phyloP scores from a whole-genome alignment of 1,140 invertebrate species.

The Rhizoglyphus robini region DNA sequence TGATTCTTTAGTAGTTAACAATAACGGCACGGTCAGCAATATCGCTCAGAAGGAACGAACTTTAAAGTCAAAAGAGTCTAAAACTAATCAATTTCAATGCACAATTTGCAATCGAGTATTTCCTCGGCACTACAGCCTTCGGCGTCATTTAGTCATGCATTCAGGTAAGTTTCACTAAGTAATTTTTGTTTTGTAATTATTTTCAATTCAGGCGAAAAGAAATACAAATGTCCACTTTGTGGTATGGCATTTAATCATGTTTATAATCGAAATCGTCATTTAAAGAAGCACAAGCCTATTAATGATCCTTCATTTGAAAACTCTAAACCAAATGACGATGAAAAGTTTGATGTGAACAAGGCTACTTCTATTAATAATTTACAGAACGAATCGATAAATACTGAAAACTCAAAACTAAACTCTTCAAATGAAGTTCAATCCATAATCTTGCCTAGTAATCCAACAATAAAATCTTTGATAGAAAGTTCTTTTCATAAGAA shows the following conservation, averaged over 20 bases:
- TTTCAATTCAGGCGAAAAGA: conserved; percentile 29
- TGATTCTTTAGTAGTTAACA: background rate
- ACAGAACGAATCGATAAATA: too few species aligned
- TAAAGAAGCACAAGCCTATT: conserved; percentile 10
- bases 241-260: conserved; percentile 36
- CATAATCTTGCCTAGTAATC: too few species aligned
- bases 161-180: conserved; percentile 20
- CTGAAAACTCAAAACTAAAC: too few species aligned
- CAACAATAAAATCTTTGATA: too few species aligned
- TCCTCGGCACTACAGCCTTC: conserved; percentile 36
- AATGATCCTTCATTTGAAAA: background rate
- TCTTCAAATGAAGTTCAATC: too few species aligned
- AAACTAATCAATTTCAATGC: conserved; percentile 21
- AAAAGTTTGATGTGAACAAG: too few species aligned
- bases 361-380: too few species aligned
- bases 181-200: background rate
- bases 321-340: too few species aligned
- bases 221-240: conserved; percentile 35
- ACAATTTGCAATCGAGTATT: conserved; percentile 35
- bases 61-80: background rate
- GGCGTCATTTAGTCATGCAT: conserved; percentile 35
- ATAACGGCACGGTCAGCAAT: background rate
- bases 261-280: conserved; percentile 33
- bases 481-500: too few species aligned
- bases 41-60: background rate